Base-by-base conservation (phyloP, 92 coral and sea anemone species). In the Porites rus region DNA sequence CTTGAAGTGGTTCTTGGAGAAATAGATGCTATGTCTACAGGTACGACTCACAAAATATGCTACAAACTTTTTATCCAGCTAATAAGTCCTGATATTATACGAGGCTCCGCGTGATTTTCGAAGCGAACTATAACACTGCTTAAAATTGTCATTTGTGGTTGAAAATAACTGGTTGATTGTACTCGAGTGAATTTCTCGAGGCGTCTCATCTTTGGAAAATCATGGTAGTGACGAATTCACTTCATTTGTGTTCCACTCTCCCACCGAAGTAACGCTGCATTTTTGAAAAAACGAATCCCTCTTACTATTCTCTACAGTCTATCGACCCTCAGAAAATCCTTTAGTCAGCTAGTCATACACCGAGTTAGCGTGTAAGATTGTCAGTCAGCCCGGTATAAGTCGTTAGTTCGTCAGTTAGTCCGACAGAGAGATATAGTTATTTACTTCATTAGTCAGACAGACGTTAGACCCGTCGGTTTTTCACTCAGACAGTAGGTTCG, bases 21-120 rank as follows among this genome's bases (percentile, higher is more conserved):
- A 74, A 78, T 92, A 46, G 95, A 91, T 38, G 92, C 69, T 18
- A 76, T 92, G 83, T 92, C 92, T 3, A 89, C 95, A 59, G 95
- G 95, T 92, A 84, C 8, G 87, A 14, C 20, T 11, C 10, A 11
- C 51, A 77, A 2, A 65, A 28, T 54, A 10, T 38, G 16, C 56
- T 71, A 14, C 6, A 50, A 18, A 10, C 9, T 74, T 50, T 10
- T 6, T 22, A 19, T 7, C 18, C 18, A 16, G 43, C 14, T 16
- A 12, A 12, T 18, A 22, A 14, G 31, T 7, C 11, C 7, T 3
- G 22, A 11, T 18, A 66, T 66, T 66, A 66, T 66, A 19, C 10
- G 28, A 67, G 25, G 21, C 13, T 20, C 10, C 16, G 13, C 61
- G 61, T 10, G 11, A 14, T 56, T 12, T 10, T 56, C 61, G 61